Conservation (phyloP, 2,888 invertebrate species). For the Heliconius ethilla region DNA sequence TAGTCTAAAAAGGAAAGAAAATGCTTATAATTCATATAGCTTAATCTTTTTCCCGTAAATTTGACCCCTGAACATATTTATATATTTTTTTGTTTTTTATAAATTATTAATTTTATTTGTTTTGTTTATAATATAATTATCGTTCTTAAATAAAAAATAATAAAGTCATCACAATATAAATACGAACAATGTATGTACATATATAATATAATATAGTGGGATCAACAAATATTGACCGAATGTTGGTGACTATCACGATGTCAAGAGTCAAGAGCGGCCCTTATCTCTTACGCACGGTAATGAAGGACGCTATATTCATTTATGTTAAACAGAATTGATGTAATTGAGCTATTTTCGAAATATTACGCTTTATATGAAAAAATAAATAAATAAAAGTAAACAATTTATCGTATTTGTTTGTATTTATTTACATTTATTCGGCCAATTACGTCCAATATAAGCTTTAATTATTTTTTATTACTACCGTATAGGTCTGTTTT, state of each 20-base stretch:
- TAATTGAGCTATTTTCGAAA: neutral
- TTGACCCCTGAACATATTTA: too few relatives aligned
- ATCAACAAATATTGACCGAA: conserved; percentile 34
- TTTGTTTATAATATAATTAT: neutral
- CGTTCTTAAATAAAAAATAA: neutral
- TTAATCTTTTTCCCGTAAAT: too few relatives aligned
- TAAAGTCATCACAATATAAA: neutral
- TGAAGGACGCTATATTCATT: conserved; percentile 4
- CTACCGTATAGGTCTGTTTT: too few relatives aligned
- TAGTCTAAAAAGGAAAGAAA: too few relatives aligned
- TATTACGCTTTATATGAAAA: neutral
- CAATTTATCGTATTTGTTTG: too few relatives aligned
- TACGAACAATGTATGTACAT: neutral
- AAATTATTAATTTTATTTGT: too few relatives aligned
- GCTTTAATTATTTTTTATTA: too few relatives aligned
- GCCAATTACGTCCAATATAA: too few relatives aligned
- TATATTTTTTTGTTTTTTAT: too few relatives aligned
- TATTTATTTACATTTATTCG: too few relatives aligned
- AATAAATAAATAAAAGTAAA: neutral
- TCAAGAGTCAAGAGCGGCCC: conserved; percentile 27
- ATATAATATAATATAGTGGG: neutral
- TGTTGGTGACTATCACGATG: conserved; percentile 21
- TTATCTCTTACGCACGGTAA: conserved; percentile 18
- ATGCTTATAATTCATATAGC: too few relatives aligned
- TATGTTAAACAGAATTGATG: neutral